Evolutionary conservation across 2,888 invertebrate species (phyloP).

Genomic region (Pantelozetes paolii): DNA sequence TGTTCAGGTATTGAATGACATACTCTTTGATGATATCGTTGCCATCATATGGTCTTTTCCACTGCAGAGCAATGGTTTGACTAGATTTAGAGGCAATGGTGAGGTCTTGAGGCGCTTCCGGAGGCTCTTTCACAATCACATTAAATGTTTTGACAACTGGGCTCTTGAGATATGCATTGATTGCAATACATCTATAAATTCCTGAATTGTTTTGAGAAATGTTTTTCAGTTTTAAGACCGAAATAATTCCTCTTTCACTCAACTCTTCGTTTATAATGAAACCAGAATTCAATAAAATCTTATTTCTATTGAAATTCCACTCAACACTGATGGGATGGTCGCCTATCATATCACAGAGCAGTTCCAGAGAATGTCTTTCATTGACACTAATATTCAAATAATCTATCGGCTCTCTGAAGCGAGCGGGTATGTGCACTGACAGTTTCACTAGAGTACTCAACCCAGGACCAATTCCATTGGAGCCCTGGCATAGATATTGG

Average conservation of each 20-base stretch:
- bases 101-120: constrained; percentile 52
- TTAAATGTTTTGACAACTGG: constrained; percentile 87
- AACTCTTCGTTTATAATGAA: constrained; percentile 26
- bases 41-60: constrained; percentile 53
- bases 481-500: constrained; percentile 74
- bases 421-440: constrained; percentile 60
- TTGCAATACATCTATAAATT: constrained; percentile 61
- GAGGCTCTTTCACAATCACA: constrained; percentile 69
- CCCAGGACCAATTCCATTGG: constrained; percentile 91
- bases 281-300: neutral
- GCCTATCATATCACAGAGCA: neutral
- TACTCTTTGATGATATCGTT: constrained; percentile 52
- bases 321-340: constrained; percentile 34
- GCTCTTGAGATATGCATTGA: constrained; percentile 71
- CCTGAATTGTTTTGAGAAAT: constrained; percentile 53
- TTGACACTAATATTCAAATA: neutral
- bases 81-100: constrained; percentile 50
- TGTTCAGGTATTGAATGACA: constrained; percentile 51
- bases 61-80: constrained; percentile 50
- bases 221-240: constrained; percentile 1
- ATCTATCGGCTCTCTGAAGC: neutral
- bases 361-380: neutral
- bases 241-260: constrained; percentile 8
- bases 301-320: constrained; percentile 19
- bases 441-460: constrained; percentile 88